Evolutionary conservation across 2,113 vertebrate genomes (phyloP).

Genomic region (Lamprotornis superbus): DNA sequence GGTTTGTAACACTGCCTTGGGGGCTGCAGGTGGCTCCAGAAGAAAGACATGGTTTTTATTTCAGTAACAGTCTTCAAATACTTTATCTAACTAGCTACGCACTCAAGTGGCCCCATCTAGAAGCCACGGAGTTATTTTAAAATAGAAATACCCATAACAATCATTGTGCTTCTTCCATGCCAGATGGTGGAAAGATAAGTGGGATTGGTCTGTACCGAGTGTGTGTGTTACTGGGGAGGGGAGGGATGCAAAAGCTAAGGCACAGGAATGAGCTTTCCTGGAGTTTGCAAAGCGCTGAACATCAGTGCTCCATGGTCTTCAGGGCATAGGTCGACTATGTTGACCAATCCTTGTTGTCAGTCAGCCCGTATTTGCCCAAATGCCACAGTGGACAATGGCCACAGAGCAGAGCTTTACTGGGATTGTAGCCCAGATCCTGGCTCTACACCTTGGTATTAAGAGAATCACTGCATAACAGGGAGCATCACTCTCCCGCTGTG

Average conservation of each 20-base stretch:
- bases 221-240: background rate
- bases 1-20: constrained; percentile 52
- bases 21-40: constrained; percentile 61
- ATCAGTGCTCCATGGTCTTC: fast-evolving
- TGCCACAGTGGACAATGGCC: background rate
- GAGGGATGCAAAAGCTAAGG: background rate
- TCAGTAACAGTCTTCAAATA: constrained; percentile 15
- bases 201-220: background rate
- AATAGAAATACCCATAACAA: constrained; percentile 24
- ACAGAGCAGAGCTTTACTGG: background rate
- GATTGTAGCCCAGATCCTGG: background rate
- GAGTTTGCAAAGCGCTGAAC: background rate
- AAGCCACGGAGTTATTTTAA: constrained; percentile 27
- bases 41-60: constrained; percentile 23
- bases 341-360: background rate
- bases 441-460: fast-evolving
- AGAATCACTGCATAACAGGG: fast-evolving
- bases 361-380: background rate
- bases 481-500: background rate
- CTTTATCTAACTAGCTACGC: background rate
- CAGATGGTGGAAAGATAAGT: constrained; percentile 45
- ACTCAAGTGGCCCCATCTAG: background rate
- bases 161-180: constrained; percentile 1
- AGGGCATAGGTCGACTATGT: fast-evolving
- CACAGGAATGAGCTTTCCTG: background rate